Evolutionary conservation across 2,113 vertebrate genomes (phyloP).

Genomic region (Atherinomorus stipes): DNA sequence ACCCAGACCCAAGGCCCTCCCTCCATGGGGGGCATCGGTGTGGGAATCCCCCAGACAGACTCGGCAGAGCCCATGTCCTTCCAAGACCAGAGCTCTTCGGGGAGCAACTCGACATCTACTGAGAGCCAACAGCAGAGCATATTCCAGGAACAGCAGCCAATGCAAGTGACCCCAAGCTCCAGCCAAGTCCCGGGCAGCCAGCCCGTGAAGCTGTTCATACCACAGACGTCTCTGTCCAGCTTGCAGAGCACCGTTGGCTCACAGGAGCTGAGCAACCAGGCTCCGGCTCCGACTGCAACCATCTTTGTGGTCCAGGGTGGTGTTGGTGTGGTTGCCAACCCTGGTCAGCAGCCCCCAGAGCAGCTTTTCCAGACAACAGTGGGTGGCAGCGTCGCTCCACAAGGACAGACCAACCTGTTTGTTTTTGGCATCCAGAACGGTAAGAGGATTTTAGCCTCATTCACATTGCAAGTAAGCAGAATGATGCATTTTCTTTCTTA

Average conservation of each 20-base stretch:
- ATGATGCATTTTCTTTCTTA: background rate
- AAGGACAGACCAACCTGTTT: conserved; percentile 92
- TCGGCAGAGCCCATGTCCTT: conserved; percentile 94
- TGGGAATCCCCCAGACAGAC: conserved; percentile 86
- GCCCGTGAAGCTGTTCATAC: conserved; percentile 91
- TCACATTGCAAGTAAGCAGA: background rate
- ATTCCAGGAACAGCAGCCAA: conserved; percentile 94
- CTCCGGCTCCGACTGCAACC: conserved; percentile 76
- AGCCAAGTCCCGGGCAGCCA: conserved; percentile 85
- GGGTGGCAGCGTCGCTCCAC: conserved; percentile 87
- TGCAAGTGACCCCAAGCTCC: conserved; percentile 91
- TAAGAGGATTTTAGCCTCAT: conserved; percentile 78
- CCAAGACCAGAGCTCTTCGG: conserved; percentile 90
- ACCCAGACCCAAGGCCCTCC: conserved; percentile 77
- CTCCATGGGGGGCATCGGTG: conserved; percentile 74
- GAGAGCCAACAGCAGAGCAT: conserved; percentile 87
- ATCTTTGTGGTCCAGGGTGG: conserved; percentile 91
- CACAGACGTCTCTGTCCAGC: conserved; percentile 91
- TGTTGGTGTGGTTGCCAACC: conserved; percentile 86
- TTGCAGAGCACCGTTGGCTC: conserved; percentile 89
- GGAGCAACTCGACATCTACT: conserved; percentile 76
- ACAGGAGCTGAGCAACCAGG: conserved; percentile 88
- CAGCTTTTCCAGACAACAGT: conserved; percentile 90
- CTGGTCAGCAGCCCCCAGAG: conserved; percentile 86
- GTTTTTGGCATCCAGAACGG: conserved; percentile 97